phyloP scores from a whole-genome alignment of 2,797 vertebrate species.

The Liparis tanakae region DNA sequence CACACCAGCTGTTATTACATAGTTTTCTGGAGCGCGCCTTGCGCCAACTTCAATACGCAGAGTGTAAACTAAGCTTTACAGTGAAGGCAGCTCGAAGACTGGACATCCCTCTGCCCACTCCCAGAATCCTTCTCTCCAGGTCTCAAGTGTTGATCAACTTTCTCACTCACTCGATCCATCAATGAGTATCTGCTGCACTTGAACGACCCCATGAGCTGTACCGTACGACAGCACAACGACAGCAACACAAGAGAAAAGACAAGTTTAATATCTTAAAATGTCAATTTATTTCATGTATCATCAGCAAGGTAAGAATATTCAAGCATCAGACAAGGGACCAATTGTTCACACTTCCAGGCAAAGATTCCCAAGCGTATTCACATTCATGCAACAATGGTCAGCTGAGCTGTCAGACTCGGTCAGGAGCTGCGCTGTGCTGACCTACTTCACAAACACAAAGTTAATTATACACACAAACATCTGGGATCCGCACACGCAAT shows the following conservation, averaged over 20 bases:
- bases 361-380: not conserved
- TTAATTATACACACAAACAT: conserved; percentile 9
- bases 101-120: conserved; percentile 32
- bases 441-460: not conserved
- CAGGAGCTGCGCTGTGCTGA: not conserved
- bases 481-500: not conserved
- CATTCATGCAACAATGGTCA: not conserved
- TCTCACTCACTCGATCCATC: conserved; percentile 41
- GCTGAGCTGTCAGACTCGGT: conserved; percentile 18
- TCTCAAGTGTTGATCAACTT: conserved; percentile 26
- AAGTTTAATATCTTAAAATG: not conserved
- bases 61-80: conserved; percentile 4
- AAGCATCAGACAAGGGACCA: not conserved
- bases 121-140: conserved; percentile 32
- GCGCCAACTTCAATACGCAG: too few relatives aligned
- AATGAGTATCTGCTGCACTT: conserved; percentile 49
- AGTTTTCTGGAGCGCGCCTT: too few relatives aligned
- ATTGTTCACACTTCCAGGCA: not conserved
- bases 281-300: not conserved
- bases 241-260: not conserved
- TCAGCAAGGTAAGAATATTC: not conserved
- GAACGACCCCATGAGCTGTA: not conserved
- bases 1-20: too few relatives aligned
- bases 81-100: conserved; percentile 39
- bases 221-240: not conserved